Conservation (phyloP, 2,113 vertebrate species). For the Oxyura jamaicensis region DNA sequence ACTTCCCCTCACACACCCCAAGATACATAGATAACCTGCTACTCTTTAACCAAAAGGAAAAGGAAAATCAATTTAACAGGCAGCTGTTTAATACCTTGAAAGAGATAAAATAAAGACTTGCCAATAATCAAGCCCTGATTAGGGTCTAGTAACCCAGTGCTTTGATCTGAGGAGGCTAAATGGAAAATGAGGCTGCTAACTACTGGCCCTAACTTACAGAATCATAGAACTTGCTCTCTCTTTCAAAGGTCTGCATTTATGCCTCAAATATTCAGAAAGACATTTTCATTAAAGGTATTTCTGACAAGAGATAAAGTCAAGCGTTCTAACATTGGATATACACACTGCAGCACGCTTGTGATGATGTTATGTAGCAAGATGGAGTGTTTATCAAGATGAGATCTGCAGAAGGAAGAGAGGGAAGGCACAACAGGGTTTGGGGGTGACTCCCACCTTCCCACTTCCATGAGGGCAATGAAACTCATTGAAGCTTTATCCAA, state of each 20-base stretch:
- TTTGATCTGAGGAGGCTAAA: not conserved
- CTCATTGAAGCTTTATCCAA: not conserved
- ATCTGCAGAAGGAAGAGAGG: not conserved
- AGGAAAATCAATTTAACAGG: not conserved
- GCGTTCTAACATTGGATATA: not conserved
- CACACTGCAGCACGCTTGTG: not conserved
- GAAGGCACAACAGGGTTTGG: not conserved
- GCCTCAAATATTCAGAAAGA: not conserved
- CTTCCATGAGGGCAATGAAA: not conserved
- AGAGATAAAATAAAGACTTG: not conserved
- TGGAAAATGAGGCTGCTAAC: not conserved
- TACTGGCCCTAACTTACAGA: not conserved
- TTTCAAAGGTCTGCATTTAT: not conserved
- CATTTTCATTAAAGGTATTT: not conserved
- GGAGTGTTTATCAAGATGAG: not conserved
- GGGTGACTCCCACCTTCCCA: fast-evolving
- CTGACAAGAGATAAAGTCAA: not conserved
- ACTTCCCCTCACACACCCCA: not conserved
- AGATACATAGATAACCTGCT: not conserved
- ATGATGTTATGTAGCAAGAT: not conserved
- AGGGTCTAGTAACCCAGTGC: not conserved
- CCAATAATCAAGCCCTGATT: not conserved
- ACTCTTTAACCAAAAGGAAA: not conserved
- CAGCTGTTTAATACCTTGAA: not conserved
- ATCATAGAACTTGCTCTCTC: not conserved